Evolutionary conservation across 2,113 vertebrate genomes (phyloP).

Genomic region (Sphyrna mokarran): DNA sequence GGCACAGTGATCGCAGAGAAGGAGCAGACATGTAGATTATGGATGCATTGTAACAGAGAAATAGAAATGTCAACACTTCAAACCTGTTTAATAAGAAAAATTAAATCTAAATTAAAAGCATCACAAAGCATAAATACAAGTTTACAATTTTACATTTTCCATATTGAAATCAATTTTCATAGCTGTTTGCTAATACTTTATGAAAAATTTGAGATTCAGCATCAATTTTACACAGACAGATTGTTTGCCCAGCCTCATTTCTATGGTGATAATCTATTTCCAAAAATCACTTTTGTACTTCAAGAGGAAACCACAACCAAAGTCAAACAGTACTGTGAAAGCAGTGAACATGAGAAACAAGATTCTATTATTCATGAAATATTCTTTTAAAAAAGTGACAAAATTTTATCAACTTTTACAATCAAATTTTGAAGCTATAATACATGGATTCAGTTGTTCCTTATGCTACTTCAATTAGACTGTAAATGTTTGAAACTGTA

Average conservation of each 20-base stretch:
- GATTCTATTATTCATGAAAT: background rate
- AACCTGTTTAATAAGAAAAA: slow-evolving; percentile 64
- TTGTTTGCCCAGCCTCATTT: background rate
- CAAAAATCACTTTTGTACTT: background rate
- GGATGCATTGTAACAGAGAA: slow-evolving; percentile 89
- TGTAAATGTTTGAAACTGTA: background rate
- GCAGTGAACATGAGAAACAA: background rate
- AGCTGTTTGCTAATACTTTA: background rate
- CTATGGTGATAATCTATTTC: background rate
- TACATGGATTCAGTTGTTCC: background rate
- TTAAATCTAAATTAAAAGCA: background rate
- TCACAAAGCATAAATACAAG: background rate
- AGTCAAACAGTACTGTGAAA: background rate
- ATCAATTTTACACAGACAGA: background rate
- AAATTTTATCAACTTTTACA: background rate
- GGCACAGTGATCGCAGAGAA: slow-evolving; percentile 90
- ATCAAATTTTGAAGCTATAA: background rate
- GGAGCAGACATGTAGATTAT: slow-evolving; percentile 82
- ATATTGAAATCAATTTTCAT: background rate
- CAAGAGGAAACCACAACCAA: too few species aligned
- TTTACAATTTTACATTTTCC: background rate
- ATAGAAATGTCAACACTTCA: slow-evolving; percentile 90
- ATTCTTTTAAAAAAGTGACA: background rate
- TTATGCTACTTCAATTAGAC: background rate
- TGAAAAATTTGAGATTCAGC: background rate